Percentiles rank a stretch among this genome's conserved stretches.
Evolutionary conservation across 2,113 vertebrate species (phyloP).

Genomic region (Antechinus stuartii): DNA sequence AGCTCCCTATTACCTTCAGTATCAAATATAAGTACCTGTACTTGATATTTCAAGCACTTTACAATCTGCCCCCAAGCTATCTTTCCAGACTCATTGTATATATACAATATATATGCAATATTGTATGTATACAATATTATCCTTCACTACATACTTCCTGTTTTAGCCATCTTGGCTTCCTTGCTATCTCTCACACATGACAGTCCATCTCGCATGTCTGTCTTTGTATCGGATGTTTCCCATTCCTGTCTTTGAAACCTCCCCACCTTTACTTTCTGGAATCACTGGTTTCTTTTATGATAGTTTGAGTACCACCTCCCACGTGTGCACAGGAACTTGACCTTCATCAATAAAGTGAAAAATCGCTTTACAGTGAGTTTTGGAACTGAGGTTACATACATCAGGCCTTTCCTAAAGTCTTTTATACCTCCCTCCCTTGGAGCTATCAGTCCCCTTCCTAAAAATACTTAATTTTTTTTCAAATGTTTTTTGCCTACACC

Average conservation of each 20-base stretch:
- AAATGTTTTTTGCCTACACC: not conserved
- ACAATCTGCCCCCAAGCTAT: not conserved
- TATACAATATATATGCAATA: no score
- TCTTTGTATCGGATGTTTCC: not conserved
- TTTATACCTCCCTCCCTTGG: not conserved
- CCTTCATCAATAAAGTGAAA: not conserved
- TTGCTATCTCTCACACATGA: not conserved
- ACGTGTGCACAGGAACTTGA: not conserved
- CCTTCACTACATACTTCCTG: not conserved
- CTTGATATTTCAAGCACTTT: not conserved
- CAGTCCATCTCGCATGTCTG: not conserved
- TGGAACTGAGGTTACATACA: not conserved
- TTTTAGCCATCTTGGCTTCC: not conserved
- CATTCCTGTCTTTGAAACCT: not conserved
- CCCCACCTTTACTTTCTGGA: not conserved
- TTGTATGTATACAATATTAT: not conserved
- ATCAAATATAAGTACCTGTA: not conserved
- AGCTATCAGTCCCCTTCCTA: not conserved
- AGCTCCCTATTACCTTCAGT: not conserved
- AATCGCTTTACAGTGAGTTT: not conserved
- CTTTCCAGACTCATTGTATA: not conserved
- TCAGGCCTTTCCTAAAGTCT: not conserved
- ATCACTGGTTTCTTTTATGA: not conserved
- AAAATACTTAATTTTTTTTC: not conserved
- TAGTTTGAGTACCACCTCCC: not conserved